phyloP scores from a whole-genome alignment of 2,888 invertebrate species.

The Drosophila dives region DNA sequence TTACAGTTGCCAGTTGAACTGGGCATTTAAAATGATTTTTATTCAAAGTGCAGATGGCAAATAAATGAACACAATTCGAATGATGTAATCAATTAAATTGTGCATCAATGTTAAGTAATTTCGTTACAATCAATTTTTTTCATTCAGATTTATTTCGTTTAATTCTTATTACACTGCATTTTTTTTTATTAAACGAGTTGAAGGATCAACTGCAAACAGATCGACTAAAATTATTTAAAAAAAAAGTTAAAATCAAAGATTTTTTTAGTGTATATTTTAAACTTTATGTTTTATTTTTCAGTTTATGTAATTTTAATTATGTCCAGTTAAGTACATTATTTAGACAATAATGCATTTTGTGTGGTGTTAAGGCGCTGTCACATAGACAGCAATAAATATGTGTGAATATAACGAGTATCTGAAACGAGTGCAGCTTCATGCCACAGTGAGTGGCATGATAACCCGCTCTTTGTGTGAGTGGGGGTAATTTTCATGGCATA shows the following conservation, averaged over 20 bases:
- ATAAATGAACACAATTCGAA: constrained; percentile 16
- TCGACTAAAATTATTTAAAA: not conserved
- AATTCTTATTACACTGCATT: not conserved
- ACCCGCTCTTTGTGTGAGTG: constrained; percentile 13
- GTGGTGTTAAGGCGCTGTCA: constrained; percentile 15
- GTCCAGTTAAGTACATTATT: not conserved
- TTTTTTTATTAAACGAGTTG: not conserved
- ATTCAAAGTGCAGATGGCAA: not conserved
- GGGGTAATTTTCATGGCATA: constrained; percentile 5
- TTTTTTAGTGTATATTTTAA: not conserved
- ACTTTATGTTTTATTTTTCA: not conserved
- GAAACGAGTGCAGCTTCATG: constrained; percentile 39
- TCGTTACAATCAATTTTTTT: not conserved
- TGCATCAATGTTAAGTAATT: constrained; percentile 51
- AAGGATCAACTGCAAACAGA: not conserved
- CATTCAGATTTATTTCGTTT: not conserved
- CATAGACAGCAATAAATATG: constrained; percentile 24
- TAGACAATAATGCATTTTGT: constrained; percentile 1
- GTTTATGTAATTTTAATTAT: not conserved
- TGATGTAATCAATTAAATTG: constrained; percentile 52
- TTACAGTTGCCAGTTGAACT: not conserved
- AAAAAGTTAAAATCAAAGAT: not conserved
- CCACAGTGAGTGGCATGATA: constrained; percentile 44
- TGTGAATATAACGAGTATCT: constrained; percentile 17
- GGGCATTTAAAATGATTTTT: not conserved